Conservation (phyloP, 1,140 invertebrate species). For the Caenorhabditis latens region DNA sequence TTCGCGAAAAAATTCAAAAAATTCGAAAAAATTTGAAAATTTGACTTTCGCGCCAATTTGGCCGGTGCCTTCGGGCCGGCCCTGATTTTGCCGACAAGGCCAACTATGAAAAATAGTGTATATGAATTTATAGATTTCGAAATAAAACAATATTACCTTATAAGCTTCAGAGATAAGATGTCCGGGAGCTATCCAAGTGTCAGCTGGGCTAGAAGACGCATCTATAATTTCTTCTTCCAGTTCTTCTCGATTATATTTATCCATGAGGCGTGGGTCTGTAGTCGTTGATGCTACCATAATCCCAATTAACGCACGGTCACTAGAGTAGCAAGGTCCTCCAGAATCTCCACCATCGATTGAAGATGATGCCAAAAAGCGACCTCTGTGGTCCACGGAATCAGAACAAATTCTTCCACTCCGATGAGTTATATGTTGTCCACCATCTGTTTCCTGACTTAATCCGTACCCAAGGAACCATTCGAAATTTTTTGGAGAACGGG, state of each 20-base stretch:
- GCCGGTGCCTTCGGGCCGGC: too few relatives aligned
- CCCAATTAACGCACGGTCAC: neutral
- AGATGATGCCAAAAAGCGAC: neutral
- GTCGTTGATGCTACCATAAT: slow-evolving; percentile 19
- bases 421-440: neutral
- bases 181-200: neutral
- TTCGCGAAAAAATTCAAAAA: too few relatives aligned
- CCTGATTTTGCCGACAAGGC: too few relatives aligned
- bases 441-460: neutral
- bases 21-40: too few relatives aligned
- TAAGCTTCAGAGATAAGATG: neutral
- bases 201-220: neutral
- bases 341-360: slow-evolving; percentile 24
- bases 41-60: too few relatives aligned
- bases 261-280: neutral
- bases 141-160: neutral
- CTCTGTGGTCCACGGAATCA: neutral
- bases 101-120: too few relatives aligned
- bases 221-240: neutral
- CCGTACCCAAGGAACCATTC: slow-evolving; percentile 5
- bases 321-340: slow-evolving; percentile 19
- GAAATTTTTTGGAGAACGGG: neutral
- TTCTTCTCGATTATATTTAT: neutral
- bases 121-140: slow-evolving; percentile 28
- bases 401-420: slow-evolving; percentile 7